Percentiles rank a stretch among this genome's conserved stretches.
These are phyloP conservation scores for Pocillopora verrucosa DNA, from an alignment of 64 coral and sea anemone species.

Conservation along the genomic window DNA sequence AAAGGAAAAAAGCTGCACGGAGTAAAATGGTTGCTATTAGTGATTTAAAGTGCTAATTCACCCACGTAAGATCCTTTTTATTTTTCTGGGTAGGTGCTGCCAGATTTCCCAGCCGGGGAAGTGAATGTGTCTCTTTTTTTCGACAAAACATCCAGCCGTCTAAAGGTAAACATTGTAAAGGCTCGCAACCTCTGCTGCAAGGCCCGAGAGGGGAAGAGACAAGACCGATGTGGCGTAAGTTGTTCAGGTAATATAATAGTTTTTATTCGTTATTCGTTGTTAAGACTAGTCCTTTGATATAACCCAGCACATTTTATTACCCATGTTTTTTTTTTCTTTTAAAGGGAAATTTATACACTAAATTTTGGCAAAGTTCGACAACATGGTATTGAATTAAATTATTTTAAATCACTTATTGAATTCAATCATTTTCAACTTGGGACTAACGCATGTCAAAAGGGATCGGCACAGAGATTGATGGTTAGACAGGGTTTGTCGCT, in stretches of 20 bases:
- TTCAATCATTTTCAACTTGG: too few species aligned
- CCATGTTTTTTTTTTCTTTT: not conserved
- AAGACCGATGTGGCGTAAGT: slow-evolving; percentile 64
- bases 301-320: too few species aligned
- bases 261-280: not conserved
- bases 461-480: too few species aligned
- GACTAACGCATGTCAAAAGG: too few species aligned
- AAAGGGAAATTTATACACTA: too few species aligned
- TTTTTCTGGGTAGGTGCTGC: not conserved
- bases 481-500: too few species aligned
- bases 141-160: slow-evolving; percentile 59
- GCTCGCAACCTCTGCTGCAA: slow-evolving; percentile 88
- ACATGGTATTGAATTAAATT: too few species aligned
- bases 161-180: slow-evolving; percentile 78
- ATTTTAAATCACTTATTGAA: too few species aligned
- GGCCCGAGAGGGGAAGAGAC: slow-evolving; percentile 16
- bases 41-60: too few species aligned
- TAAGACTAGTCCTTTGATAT: not conserved
- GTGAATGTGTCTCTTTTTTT: slow-evolving; percentile 69
- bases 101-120: slow-evolving; percentile 71
- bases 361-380: too few species aligned
- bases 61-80: not conserved
- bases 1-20: too few species aligned
- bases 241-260: slow-evolving; percentile 62
- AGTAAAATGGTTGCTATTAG: too few species aligned